Conservation (phyloP, 2,113 vertebrate genomes). For the Mormyrus iriodes region DNA sequence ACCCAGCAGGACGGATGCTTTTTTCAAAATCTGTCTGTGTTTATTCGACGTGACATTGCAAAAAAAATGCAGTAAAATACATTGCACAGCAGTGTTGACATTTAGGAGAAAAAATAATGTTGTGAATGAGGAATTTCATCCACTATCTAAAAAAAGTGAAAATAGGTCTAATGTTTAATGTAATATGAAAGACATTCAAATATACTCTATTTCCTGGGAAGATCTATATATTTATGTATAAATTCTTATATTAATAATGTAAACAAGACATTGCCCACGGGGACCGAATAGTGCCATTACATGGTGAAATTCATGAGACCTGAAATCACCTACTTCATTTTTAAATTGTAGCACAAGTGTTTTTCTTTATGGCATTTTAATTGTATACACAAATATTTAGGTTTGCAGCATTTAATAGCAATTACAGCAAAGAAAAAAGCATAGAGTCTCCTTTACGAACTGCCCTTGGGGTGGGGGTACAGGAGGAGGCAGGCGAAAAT, state of each 20-base stretch:
- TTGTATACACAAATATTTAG: background rate
- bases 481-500: no score
- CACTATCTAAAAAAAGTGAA: background rate
- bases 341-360: background rate
- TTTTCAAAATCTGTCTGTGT: background rate
- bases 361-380: background rate
- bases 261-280: background rate
- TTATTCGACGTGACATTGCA: background rate
- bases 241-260: background rate
- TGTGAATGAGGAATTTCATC: background rate
- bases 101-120: background rate
- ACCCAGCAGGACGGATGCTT: background rate
- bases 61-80: background rate
- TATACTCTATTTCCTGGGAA: background rate
- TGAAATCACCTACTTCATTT: background rate
- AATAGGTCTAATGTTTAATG: background rate
- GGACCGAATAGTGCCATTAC: background rate
- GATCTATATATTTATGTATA: background rate
- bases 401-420: background rate
- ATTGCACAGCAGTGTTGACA: background rate
- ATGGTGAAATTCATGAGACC: background rate
- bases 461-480: conserved; percentile 21
- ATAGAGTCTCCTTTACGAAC: background rate
- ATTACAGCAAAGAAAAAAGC: background rate
- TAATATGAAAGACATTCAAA: background rate